Percentiles rank a stretch among this genome's conserved stretches.
Conservation (phyloP, 92 coral and sea anemone species). For the Meandrina meandrites region DNA sequence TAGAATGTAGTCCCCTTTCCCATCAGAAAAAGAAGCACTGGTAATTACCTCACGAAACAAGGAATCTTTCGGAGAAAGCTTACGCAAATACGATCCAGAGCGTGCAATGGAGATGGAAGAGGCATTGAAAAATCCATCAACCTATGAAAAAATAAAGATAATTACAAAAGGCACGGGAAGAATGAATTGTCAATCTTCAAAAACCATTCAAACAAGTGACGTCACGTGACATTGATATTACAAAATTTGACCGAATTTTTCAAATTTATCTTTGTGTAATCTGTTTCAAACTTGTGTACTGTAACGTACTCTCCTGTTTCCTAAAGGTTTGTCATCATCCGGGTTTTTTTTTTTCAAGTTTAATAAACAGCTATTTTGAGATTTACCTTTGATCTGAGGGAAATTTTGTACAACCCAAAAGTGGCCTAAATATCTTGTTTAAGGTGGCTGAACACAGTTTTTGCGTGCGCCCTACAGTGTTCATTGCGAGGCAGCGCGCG, state of each 20-base stretch:
- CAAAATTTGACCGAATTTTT: background rate
- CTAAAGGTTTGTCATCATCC: background rate
- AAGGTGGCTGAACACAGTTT: no score
- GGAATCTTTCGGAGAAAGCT: conserved; percentile 66
- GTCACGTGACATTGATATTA: background rate
- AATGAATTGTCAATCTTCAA: background rate
- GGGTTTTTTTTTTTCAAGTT: background rate
- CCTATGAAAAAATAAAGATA: conserved; percentile 53
- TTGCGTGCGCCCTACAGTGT: no score
- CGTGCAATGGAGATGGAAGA: conserved; percentile 73
- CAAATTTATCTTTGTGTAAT: background rate
- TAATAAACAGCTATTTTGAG: background rate
- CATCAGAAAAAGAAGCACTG: no score
- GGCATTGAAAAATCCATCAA: conserved; percentile 80
- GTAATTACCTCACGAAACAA: conserved; percentile 55
- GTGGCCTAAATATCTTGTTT: no score
- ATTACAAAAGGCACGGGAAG: background rate
- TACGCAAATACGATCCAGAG: conserved; percentile 82
- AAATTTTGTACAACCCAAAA: background rate
- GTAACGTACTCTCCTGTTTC: background rate
- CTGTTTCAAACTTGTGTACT: background rate
- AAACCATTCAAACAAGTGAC: background rate
- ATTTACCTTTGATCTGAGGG: no score
- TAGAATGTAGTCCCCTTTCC: no score
- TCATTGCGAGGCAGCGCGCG: no score